Base-by-base conservation (phyloP, 2,113 vertebrate genomes). In the Osmerus mordax region DNA sequence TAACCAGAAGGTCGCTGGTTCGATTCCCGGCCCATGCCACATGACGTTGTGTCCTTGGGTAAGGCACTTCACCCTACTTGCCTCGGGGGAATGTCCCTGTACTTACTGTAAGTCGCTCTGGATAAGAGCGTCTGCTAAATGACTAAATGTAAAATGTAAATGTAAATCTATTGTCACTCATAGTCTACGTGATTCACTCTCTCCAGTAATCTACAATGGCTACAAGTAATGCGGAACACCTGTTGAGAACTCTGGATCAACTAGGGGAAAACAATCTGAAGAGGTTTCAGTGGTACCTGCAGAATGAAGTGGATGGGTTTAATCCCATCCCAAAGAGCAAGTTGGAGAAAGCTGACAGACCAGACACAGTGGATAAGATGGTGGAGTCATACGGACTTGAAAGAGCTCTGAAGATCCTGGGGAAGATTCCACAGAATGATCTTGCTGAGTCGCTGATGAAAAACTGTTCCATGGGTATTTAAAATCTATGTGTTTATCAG, bases 341-440 rank as follows among this genome's bases (percentile, higher is more conserved):
- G 6, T 36, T 66, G 64, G 71, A 73, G 28, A 58, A 60, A 0
- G 64, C 63, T 21, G 63, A 56, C 29, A 58, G 14, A 23, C 2
- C 4, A 9, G 54, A 58, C 52, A 59, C 32, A 2, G 32, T 73
- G 32, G 53, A 73, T 18, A 73, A 67, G 55, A 66, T 73, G 32
- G 12, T 73, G 62, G 29, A 36, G 16, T 51, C 3, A 3, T 51
- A 59, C 25, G 3, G 47, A 4, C 14, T 6, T 6, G 29, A 51
- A 3, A 19, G 63, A 25, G 29, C 71, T 73, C 25, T 67, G 19
- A 36, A 59, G 51, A 73, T 73, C 3, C 71, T 73, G 63, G 51
- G 3, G 32, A 66, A 47, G 29, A 66, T 73, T 7, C 56, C 36
- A 16, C 71, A 59, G 64, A 67, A 67, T 54, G 53, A 66, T 41